A percentile compares a stretch with the other conserved stretches of the same genome.
These are phyloP conservation scores for Orchesellides sinensis DNA, from an alignment of 2,888 invertebrate species.

Conservation along the genomic window DNA sequence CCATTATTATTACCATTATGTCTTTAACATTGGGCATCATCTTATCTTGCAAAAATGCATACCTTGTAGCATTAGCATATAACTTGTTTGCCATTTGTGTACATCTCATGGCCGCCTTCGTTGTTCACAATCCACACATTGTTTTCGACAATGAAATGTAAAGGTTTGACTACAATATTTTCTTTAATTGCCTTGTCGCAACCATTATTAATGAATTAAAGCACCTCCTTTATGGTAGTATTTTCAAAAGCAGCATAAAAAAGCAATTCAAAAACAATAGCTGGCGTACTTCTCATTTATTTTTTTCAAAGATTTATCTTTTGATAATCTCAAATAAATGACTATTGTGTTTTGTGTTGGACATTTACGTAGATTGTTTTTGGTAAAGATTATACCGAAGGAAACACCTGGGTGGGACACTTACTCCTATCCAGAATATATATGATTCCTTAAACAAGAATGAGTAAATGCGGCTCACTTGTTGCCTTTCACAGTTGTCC, in stretches of 20 bases:
- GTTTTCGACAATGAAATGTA: neutral
- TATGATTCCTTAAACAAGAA: neutral
- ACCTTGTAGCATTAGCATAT: too few relatives aligned
- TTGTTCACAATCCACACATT: too few relatives aligned
- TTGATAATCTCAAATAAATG: conserved; percentile 56
- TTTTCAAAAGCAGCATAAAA: neutral
- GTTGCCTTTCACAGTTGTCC: conserved; percentile 54
- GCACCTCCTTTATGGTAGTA: conserved; percentile 25
- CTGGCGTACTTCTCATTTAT: conserved; percentile 57
- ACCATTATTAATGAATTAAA: conserved; percentile 55
- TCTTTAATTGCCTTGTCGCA: conserved; percentile 56
- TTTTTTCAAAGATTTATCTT: conserved; percentile 55
- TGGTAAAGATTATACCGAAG: neutral
- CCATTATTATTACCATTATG: too few relatives aligned
- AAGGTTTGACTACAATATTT: conserved; percentile 5
- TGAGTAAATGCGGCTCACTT: conserved; percentile 38
- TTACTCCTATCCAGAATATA: conserved; percentile 15
- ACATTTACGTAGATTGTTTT: neutral
- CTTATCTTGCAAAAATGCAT: too few relatives aligned
- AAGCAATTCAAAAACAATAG: conserved; percentile 45
- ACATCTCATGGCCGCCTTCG: too few relatives aligned
- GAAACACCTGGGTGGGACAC: conserved; percentile 59
- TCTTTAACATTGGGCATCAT: too few relatives aligned
- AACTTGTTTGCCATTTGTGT: too few relatives aligned
- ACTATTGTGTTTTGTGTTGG: conserved; percentile 39